Base-by-base conservation (phyloP, 2,888 invertebrate genomes). In the Balanococcus diminutus region DNA sequence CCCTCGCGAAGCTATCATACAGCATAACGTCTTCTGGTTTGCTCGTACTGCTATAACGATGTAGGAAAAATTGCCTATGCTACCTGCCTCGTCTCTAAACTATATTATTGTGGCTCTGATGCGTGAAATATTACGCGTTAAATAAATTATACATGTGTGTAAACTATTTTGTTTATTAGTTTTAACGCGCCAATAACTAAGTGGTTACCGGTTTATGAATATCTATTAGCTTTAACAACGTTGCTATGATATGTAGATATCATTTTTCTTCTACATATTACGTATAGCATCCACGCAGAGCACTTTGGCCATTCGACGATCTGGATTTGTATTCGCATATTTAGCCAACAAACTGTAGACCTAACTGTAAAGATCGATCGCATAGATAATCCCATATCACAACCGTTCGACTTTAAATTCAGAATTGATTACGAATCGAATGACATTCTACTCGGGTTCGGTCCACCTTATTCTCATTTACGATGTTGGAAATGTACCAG, bases 61-160 rank as follows among this genome's bases (percentile, higher is more conserved):
- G 67, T 28, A 67, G 28, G 28, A 67, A 67, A 67, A 16, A 31
- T 19, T 16, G 28, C 67, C 67, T 67, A 67, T 28, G 67, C 67
- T 28, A 67, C 67, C 67, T 67, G 67, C 28, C 28, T 2, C 16
- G 1, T 56, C 8, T 56, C 11, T 42, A 11, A 8, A 36, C 36
- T 36, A 36, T 36, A 36, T 36, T 36, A 36, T 36, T 36, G 6
- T 22, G 22, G n/a, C 1, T 19, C 8, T 8, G 22, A 22, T 22
- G 56, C 67, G 67, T 67, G 28, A 67, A 67, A 67, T 67, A 67
- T 67, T 67, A 67, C 67, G 25, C 67, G 67, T 67, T 67, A 67
- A 67, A 67, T 67, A 67, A 67, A 67, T 67, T 67, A 67, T 31
- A 67, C 46, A 16, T 4, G 11, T 16, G 14, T 31, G 67, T 67